Percentiles rank a stretch among this genome's conserved stretches.
phyloP scores from a whole-genome alignment of 2,113 vertebrate genomes.

The Protomyctophum bolini region DNA sequence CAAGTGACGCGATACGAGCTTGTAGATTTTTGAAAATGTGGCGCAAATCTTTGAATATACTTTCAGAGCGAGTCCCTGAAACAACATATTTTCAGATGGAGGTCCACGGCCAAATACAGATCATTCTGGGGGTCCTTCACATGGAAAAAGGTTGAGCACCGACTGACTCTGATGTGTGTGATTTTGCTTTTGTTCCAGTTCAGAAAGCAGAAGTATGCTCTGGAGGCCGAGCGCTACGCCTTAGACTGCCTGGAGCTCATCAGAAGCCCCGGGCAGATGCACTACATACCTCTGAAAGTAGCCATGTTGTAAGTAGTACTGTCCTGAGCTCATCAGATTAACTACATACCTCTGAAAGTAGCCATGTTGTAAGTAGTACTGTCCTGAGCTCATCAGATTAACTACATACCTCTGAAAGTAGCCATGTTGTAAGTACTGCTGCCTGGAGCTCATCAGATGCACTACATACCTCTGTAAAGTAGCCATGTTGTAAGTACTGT shows the following conservation, averaged over 20 bases:
- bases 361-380: conserved; percentile 58
- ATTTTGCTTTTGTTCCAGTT: conserved; percentile 76
- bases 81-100: too few species aligned
- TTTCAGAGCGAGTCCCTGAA: not conserved
- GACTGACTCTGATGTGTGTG: not conserved
- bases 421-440: conserved; percentile 41
- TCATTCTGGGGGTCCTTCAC: too few species aligned
- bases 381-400: conserved; percentile 93
- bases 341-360: too few species aligned
- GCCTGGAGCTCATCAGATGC: too few species aligned
- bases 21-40: too few species aligned
- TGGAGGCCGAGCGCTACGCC: conserved; percentile 91
- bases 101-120: too few species aligned
- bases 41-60: not conserved
- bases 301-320: conserved; percentile 90
- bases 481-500: too few species aligned
- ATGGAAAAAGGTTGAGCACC: too few species aligned
- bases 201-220: conserved; percentile 92
- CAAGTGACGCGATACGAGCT: too few species aligned
- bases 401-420: conserved; percentile 94
- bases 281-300: conserved; percentile 94
- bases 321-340: too few species aligned
- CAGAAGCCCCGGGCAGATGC: conserved; percentile 90
- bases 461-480: too few species aligned
- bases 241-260: conserved; percentile 91